Base-by-base conservation (phyloP, 1,140 invertebrate species). In the Liolophura sinensis region DNA sequence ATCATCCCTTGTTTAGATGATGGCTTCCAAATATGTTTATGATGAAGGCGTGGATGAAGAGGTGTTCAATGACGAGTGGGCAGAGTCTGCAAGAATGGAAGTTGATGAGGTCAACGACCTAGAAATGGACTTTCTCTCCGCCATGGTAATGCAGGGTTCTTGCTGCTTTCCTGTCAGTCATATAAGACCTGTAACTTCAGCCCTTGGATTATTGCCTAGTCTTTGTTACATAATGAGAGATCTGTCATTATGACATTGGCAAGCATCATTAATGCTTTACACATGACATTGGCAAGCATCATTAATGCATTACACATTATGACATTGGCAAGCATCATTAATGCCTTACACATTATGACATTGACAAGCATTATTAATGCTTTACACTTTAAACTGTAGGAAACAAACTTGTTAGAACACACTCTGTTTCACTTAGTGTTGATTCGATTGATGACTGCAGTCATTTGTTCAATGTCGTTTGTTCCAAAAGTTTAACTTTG, bases 1-100 rank as follows among this genome's bases (percentile, higher is more conserved):
- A 40, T 40, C 31, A 55, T 27, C 12, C 62, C 73, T 55, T 57
- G 82, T 87, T 22, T 78, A 97, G 95, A 92, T 98, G 91, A 91
- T 97, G 74, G 95, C 95, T 31, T 95, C 93, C 74, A 98, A 98
- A 87, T 97, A 94, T 84, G 86, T 97, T 73, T 91, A 94, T 81
- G 95, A 96, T 80, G 92, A 94, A 82, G 95, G 94, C 60, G 92
- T 93, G 85, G 90, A 93, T 71, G 92, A 93, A 78, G 92, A 93
- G 82, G 92, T 96, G 60, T 91, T 92, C 77, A 91, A 94, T 77
- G 83, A 83, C 64, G 92, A 95, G 86, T 98, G 95, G 95, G 94
- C 94, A 49, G 86, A 88, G 50, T 92, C 92, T 25, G 91, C 89
- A 12, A 89, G 91, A 64, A 84, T 96, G 60, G 89, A 90, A 59